phyloP scores from a whole-genome alignment of 2,888 invertebrate genomes.

The Aricia artaxerxes region DNA sequence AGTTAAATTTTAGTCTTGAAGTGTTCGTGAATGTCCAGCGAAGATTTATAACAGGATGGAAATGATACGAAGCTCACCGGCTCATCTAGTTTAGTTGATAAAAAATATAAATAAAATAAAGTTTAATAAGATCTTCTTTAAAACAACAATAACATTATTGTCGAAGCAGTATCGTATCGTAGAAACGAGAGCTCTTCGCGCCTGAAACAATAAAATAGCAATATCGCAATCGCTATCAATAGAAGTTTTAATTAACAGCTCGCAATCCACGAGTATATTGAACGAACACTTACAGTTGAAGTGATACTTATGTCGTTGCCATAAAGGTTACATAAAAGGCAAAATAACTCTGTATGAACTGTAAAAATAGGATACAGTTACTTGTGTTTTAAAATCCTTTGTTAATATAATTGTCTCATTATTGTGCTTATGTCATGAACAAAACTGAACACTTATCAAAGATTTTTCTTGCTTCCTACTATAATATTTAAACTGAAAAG shows the following conservation, averaged over 20 bases:
- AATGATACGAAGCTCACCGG: too few relatives aligned
- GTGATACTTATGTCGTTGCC: background rate
- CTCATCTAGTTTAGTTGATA: too few relatives aligned
- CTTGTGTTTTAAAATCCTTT: conserved; percentile 12
- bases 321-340: background rate
- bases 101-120: too few relatives aligned
- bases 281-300: background rate
- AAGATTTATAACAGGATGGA: too few relatives aligned
- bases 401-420: too few relatives aligned
- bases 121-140: background rate
- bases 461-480: too few relatives aligned
- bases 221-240: background rate
- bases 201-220: conserved; percentile 19
- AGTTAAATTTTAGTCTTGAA: too few relatives aligned
- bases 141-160: background rate
- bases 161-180: background rate
- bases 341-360: background rate
- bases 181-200: background rate
- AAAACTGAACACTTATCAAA: background rate
- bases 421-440: background rate
- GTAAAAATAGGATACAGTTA: background rate
- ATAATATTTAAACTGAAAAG: too few relatives aligned
- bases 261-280: background rate
- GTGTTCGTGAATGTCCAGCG: too few relatives aligned
- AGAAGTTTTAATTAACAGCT: conserved; percentile 14